Percentiles rank a stretch among this genome's conserved stretches.
phyloP scores from a whole-genome alignment of 2,113 vertebrate genomes.

The Catharus fuscescens region DNA sequence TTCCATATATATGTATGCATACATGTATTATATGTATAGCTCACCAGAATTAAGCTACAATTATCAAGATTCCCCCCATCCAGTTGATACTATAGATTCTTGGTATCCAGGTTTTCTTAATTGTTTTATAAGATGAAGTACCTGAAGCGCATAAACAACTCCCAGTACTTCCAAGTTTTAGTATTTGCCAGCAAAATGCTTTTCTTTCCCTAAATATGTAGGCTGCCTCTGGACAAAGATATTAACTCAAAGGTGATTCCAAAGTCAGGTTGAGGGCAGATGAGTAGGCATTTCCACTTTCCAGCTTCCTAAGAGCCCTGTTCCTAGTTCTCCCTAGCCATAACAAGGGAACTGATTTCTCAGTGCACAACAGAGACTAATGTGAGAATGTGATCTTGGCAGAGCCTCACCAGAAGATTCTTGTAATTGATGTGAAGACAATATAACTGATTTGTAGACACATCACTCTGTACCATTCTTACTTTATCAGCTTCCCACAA shows the following conservation, averaged over 20 bases:
- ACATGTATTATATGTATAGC: not conserved
- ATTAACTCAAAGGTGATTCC: not conserved
- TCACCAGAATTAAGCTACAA: not conserved
- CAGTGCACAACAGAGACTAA: not conserved
- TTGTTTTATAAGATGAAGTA: not conserved
- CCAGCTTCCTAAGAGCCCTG: not conserved
- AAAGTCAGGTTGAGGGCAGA: not conserved
- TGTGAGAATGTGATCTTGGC: not conserved
- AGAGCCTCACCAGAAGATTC: not conserved
- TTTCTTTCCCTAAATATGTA: not conserved
- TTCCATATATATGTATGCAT: not conserved
- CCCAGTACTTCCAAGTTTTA: not conserved
- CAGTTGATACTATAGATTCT: not conserved
- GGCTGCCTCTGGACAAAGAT: not conserved
- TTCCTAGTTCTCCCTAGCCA: not conserved
- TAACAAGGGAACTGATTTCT: not conserved
- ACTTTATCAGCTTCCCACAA: not conserved
- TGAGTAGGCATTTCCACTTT: not conserved
- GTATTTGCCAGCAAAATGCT: not conserved
- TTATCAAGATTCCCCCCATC: not conserved
- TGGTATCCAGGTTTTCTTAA: not conserved
- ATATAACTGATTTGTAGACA: not conserved
- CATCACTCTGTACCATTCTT: not conserved
- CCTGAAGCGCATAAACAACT: not conserved
- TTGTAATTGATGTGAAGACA: not conserved